These are phyloP conservation scores for Sitta carolinensis DNA, from an alignment of 2,797 vertebrate genomes.

Conservation along the genomic window DNA sequence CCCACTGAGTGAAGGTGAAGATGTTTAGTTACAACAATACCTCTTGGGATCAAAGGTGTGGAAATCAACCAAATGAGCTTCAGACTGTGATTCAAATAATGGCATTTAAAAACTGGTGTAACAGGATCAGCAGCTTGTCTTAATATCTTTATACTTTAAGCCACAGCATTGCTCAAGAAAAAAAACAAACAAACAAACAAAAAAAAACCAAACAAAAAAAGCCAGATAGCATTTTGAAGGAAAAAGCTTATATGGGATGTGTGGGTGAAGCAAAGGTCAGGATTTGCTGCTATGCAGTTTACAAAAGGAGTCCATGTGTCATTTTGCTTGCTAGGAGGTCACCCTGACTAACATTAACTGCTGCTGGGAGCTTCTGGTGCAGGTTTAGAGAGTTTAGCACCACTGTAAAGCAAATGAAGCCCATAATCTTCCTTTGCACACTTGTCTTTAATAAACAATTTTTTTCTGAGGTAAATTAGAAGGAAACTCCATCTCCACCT, in stretches of 20 bases:
- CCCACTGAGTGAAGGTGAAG: neutral
- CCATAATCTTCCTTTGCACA: neutral
- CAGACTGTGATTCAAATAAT: neutral
- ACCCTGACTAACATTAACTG: neutral
- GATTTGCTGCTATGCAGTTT: neutral
- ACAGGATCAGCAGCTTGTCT: neutral
- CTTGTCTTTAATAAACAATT: neutral
- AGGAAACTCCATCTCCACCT: neutral
- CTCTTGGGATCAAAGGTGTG: neutral
- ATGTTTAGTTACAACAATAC: neutral
- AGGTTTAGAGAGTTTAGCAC: neutral
- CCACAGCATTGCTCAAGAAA: neutral
- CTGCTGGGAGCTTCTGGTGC: neutral
- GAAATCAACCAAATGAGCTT: neutral
- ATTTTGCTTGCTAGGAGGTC: neutral
- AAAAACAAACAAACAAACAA: neutral
- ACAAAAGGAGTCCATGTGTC: neutral
- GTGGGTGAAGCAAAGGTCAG: neutral
- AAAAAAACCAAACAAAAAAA: neutral
- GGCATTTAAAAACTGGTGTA: neutral
- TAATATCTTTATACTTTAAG: neutral
- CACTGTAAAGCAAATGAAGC: neutral
- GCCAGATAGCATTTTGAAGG: neutral
- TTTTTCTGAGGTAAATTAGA: neutral
- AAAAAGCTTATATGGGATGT: neutral